These are phyloP conservation scores for Drosophila robusta DNA, from an alignment of 2,888 invertebrate genomes.

Conservation along the genomic window DNA sequence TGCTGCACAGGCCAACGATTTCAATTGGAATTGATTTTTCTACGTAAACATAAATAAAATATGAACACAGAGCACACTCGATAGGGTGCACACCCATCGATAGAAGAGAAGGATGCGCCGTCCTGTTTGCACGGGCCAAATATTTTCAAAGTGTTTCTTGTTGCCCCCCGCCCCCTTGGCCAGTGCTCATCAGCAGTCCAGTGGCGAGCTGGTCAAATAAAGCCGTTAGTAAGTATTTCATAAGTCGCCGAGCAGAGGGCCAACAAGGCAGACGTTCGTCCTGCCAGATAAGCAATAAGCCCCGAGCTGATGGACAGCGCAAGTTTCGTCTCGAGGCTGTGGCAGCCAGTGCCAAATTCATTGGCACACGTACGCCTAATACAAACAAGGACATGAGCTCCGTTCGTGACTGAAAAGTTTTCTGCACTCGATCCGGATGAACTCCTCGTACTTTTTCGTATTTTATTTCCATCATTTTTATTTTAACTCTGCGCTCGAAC, in stretches of 20 bases:
- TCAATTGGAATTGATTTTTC: conserved; percentile 76
- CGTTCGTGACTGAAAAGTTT: conserved; percentile 82
- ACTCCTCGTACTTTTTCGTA: conserved; percentile 73
- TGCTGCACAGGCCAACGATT: conserved; percentile 44
- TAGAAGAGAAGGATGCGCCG: not conserved
- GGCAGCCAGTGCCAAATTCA: conserved; percentile 59
- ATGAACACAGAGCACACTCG: conserved; percentile 58
- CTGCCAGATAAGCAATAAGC: conserved; percentile 79
- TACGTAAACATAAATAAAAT: conserved; percentile 81
- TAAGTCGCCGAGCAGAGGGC: conserved; percentile 59
- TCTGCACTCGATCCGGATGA: conserved; percentile 58
- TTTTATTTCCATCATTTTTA: conserved; percentile 79
- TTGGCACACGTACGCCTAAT: conserved; percentile 81
- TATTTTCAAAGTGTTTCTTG: conserved; percentile 60
- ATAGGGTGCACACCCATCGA: conserved; percentile 26
- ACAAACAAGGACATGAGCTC: conserved; percentile 83
- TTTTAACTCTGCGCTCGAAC: conserved; percentile 66
- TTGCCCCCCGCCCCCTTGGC: not conserved
- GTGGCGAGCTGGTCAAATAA: conserved; percentile 76
- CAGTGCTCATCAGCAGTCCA: conserved; percentile 72
- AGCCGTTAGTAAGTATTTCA: conserved; percentile 80
- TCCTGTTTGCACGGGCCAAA: conserved; percentile 62
- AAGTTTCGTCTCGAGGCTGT: conserved; percentile 54
- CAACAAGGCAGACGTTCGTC: conserved; percentile 34
- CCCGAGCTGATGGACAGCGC: conserved; percentile 74